These are phyloP conservation scores for Creontiades dilutus DNA, from an alignment of 2,888 invertebrate genomes.

Conservation along the genomic window DNA sequence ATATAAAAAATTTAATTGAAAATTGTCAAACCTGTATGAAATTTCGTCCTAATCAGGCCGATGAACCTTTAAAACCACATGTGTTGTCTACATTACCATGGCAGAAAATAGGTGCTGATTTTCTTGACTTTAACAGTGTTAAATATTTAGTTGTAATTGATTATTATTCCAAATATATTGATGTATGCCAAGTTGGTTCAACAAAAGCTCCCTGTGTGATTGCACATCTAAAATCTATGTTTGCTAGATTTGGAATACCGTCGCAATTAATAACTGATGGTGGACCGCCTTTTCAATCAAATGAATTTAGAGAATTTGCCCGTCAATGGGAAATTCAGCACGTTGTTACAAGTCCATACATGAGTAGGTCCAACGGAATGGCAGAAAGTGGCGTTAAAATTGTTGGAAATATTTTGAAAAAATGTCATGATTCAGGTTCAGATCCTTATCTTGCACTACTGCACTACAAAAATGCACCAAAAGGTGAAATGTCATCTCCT, in stretches of 20 bases:
- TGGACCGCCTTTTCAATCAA: constrained; percentile 63
- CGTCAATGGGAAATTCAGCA: constrained; percentile 47
- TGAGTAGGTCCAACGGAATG: constrained; percentile 46
- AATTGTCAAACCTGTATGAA: too few species aligned
- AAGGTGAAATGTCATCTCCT: too few species aligned
- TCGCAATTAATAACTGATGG: constrained; percentile 14
- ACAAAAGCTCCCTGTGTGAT: too few species aligned
- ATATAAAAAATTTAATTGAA: too few species aligned
- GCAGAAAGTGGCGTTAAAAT: constrained; percentile 55
- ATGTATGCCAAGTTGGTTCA: too few species aligned
- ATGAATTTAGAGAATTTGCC: constrained; percentile 49
- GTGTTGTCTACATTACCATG: too few species aligned
- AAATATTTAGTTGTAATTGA: too few species aligned
- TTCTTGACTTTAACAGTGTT: too few species aligned
- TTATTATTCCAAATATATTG: too few species aligned
- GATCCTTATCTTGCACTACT: constrained; percentile 40
- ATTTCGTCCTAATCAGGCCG: too few species aligned
- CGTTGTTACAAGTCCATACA: background rate
- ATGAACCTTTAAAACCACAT: too few species aligned
- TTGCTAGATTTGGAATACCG: constrained; percentile 60
- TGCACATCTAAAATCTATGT: constrained; percentile 34
- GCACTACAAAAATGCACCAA: constrained; percentile 60
- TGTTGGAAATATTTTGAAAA: constrained; percentile 26
- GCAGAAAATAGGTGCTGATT: too few species aligned
- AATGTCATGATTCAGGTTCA: constrained; percentile 16